Evolutionary conservation across 2,888 invertebrate species (phyloP).

Genomic region (Coenonympha glycerion): DNA sequence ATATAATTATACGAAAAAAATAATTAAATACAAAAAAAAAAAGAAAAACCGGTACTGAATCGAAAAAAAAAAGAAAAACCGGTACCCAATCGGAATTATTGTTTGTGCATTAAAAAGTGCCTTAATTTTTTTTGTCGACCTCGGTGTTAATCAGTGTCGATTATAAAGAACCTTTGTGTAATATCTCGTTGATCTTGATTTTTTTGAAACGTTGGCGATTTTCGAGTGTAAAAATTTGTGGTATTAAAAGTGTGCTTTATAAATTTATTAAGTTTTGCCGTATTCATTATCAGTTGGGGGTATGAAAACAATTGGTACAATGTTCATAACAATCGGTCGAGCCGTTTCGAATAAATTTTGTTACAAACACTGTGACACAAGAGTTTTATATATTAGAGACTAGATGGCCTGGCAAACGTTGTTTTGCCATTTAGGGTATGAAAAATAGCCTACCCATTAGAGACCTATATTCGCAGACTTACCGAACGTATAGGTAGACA

Average conservation of each 20-base stretch:
- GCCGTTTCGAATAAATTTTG: too few species aligned
- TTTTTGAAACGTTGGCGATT: neutral
- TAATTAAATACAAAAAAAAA: neutral
- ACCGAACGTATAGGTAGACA: too few species aligned
- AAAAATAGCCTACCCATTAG: too few species aligned
- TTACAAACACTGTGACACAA: too few species aligned
- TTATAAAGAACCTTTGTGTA: neutral
- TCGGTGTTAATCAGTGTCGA: slow-evolving; percentile 3
- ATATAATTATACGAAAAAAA: neutral
- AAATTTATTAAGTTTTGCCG: too few species aligned
- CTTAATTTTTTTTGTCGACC: neutral
- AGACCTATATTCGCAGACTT: too few species aligned
- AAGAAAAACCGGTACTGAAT: slow-evolving; percentile 1
- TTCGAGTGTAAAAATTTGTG: neutral
- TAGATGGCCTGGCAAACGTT: too few species aligned
- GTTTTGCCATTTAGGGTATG: too few species aligned
- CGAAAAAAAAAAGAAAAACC: neutral
- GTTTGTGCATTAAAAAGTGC: slow-evolving; percentile 6
- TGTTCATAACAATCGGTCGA: too few species aligned
- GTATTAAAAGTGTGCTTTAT: neutral
- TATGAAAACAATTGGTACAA: too few species aligned
- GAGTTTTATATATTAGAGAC: too few species aligned
- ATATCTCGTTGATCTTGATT: slow-evolving; percentile 9
- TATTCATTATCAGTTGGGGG: too few species aligned
- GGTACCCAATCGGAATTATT: neutral